Conservation (phyloP, 2,888 invertebrate genomes). For the Diadromus collaris region DNA sequence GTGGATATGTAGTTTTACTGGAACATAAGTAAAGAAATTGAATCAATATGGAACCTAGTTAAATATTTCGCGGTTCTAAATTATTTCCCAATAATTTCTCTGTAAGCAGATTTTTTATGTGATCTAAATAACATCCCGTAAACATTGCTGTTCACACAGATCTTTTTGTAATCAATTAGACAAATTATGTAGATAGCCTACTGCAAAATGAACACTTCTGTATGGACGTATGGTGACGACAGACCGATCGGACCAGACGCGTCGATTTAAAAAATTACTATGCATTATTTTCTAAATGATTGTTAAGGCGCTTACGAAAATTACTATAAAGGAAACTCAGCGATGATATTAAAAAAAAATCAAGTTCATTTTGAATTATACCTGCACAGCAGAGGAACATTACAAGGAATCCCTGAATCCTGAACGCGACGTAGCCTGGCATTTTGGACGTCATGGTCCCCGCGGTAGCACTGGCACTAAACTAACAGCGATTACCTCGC, state of each 20-base stretch:
- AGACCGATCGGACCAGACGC: neutral
- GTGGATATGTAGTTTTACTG: neutral
- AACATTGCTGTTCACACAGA: no score
- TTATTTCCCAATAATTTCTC: neutral
- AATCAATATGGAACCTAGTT: neutral
- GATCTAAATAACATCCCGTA: neutral
- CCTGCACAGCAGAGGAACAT: conserved; percentile 66
- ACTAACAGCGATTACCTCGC: conserved; percentile 59
- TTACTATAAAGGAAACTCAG: neutral
- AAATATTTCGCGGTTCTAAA: neutral
- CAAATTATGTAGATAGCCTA: no score
- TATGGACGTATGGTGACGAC: neutral
- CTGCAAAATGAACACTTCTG: no score
- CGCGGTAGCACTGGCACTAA: conserved; percentile 40
- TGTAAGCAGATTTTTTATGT: no score
- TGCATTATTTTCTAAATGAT: neutral
- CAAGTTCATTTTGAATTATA: conserved; percentile 43
- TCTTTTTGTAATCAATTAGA: no score
- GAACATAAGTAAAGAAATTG: neutral
- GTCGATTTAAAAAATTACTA: neutral
- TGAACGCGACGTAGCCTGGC: conserved; percentile 53
- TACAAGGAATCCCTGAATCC: conserved; percentile 59
- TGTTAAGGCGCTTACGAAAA: neutral
- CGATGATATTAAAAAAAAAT: no score
- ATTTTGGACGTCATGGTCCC: conserved; percentile 60